Base-by-base conservation (phyloP, 2,888 invertebrate species). In the Ornithoptera alexandrae region DNA sequence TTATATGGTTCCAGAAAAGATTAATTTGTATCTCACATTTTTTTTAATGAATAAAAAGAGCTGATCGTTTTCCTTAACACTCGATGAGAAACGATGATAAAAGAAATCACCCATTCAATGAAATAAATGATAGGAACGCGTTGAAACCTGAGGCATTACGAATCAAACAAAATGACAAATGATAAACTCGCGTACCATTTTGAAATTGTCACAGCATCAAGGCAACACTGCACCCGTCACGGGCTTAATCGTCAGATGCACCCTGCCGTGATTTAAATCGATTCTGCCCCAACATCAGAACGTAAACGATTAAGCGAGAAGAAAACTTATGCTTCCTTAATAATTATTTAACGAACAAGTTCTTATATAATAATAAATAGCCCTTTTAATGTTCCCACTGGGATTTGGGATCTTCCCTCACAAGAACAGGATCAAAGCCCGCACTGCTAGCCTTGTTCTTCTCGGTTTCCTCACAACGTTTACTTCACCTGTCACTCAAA, bases 151-250 rank as follows among this genome's bases (percentile, higher is more conserved):
- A 75, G 46, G 79, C 85, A 81, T 85, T 75, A 81, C 87, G 74
- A 88, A 89, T 85, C 76, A 71, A 68, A 74, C 76, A 77, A 82
- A 85, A 87, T 84, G 84, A 85, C 80, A 78, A 80, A 82, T 81
- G 81, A 82, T 79, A 63, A 70, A 75, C 75, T 77, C 68, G 77
- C 80, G 79, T 85, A 85, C 85, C 81, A 81, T 82, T 84, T 82
- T 81, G 75, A 75, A 84, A 82, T 81, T 77, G 80, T 81, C 80
- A 78, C 81, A 75, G 79, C 63, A 73, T 76, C 73, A 73, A 72
- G 77, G 77, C 82, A 85, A 84, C 65, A 63, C 66, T 20, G 69
- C 73, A 72, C 75, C 74, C 74, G 77, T 76, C 76, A 75, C 78
- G 75, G 77, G 73, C 74, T 68, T 70, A 72, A 78, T 74, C 79